phyloP scores from a whole-genome alignment of 2,113 vertebrate genomes.

The Zosterops pallidus region DNA sequence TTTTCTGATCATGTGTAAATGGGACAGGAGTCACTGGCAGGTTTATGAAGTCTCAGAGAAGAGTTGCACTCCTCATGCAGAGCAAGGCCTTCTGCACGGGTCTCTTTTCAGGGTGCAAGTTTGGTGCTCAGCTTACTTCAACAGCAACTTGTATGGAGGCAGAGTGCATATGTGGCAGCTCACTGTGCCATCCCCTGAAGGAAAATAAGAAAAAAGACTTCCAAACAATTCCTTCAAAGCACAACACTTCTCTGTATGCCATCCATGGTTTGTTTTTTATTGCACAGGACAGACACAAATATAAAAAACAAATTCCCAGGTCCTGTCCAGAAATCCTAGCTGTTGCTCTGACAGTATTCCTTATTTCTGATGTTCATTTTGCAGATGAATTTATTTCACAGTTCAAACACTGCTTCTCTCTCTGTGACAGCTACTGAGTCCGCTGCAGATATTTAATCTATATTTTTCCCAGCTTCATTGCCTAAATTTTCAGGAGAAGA shows the following conservation, averaged over 20 bases:
- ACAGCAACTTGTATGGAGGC: background rate
- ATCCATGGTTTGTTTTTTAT: background rate
- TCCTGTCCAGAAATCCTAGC: background rate
- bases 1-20: background rate
- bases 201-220: background rate
- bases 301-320: background rate
- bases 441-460: background rate
- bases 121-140: background rate
- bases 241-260: background rate
- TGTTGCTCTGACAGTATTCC: background rate
- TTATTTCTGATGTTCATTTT: background rate
- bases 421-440: background rate
- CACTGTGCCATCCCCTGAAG: background rate
- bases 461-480: background rate
- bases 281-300: background rate
- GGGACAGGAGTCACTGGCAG: background rate
- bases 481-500: conserved; percentile 18
- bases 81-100: background rate
- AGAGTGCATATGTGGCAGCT: background rate
- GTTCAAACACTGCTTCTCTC: background rate
- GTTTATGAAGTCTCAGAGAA: background rate
- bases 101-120: background rate
- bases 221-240: background rate
- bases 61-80: background rate
- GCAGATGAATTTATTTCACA: background rate